These are phyloP conservation scores for Dicyrtoma fusca DNA, from an alignment of 2,888 invertebrate species.

Conservation along the genomic window DNA sequence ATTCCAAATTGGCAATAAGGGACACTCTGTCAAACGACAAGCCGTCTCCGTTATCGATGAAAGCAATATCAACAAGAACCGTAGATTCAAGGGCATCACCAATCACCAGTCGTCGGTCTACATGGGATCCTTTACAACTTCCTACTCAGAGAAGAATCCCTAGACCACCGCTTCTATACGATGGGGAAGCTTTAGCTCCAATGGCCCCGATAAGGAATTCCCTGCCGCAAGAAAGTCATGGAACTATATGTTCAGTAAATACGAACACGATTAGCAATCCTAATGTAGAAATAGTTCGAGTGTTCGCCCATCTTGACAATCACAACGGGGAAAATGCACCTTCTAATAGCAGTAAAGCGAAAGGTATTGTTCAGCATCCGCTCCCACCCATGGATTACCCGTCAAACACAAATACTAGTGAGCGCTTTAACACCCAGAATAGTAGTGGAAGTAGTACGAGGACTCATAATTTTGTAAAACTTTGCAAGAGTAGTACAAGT, in stretches of 20 bases:
- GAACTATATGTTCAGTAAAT: too few species aligned
- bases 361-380: not conserved
- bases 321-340: slow-evolving; percentile 28
- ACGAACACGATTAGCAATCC: slow-evolving; percentile 44
- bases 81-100: slow-evolving; percentile 38
- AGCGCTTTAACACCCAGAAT: slow-evolving; percentile 51
- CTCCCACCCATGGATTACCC: slow-evolving; percentile 4
- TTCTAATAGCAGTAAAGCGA: slow-evolving; percentile 6
- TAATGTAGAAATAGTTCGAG: slow-evolving; percentile 53
- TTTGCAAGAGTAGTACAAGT: slow-evolving; percentile 43
- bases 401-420: slow-evolving; percentile 36
- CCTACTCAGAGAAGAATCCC: slow-evolving; percentile 45
- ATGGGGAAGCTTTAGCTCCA: slow-evolving; percentile 44
- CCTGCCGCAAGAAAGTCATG: not conserved
- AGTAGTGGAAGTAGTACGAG: slow-evolving; percentile 51
- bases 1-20: slow-evolving; percentile 41
- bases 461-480: slow-evolving; percentile 36
- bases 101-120: slow-evolving; percentile 38
- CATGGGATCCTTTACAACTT: slow-evolving; percentile 46
- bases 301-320: slow-evolving; percentile 50
- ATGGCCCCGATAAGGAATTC: slow-evolving; percentile 40
- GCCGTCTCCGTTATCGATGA: slow-evolving; percentile 14
- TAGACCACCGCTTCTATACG: slow-evolving; percentile 45
- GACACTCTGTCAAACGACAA: slow-evolving; percentile 31
- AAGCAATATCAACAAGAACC: slow-evolving; percentile 18